A percentile compares a stretch with the other conserved stretches of the same genome.
Evolutionary conservation across 1,140 invertebrate species (phyloP).

Genomic region (Hyles euphorbiae): DNA sequence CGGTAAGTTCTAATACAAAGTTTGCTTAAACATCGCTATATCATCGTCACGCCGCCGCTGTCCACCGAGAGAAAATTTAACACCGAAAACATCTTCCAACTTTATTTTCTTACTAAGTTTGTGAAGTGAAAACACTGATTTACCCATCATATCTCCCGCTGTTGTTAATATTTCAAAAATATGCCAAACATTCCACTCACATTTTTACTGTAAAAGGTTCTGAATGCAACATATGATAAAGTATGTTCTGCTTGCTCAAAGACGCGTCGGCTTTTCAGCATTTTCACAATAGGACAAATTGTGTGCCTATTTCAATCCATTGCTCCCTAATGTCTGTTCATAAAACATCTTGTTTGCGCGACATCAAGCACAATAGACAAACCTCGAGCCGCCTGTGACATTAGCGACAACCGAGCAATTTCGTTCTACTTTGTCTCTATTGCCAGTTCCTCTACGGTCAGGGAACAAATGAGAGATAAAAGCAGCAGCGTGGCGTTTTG

Average conservation of each 20-base stretch:
- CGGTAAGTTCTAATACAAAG: conserved; percentile 33
- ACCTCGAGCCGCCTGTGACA: conserved; percentile 25
- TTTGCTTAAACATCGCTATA: conserved; percentile 26
- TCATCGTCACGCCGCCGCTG: conserved; percentile 18
- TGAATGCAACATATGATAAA: no score
- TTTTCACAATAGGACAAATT: conserved; percentile 45
- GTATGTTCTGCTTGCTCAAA: not conserved
- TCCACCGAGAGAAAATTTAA: not conserved
- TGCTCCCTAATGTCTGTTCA: conserved; percentile 52
- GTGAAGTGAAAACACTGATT: conserved; percentile 26
- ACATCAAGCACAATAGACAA: conserved; percentile 47
- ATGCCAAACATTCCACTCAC: no score
- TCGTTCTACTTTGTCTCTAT: conserved; percentile 54
- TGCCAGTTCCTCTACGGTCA: conserved; percentile 30
- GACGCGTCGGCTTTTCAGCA: conserved; percentile 18
- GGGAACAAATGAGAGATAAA: conserved; percentile 42
- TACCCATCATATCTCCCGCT: not conserved
- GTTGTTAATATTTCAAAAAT: not conserved
- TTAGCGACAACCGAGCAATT: conserved; percentile 42
- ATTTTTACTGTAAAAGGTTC: no score
- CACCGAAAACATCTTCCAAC: conserved; percentile 18
- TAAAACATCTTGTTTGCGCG: conserved; percentile 61
- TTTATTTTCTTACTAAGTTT: conserved; percentile 20
- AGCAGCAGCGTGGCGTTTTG: conserved; percentile 27
- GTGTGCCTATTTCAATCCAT: conserved; percentile 53